Evolutionary conservation across 2,113 vertebrate genomes (phyloP), one percentile per base, ranked within the genome.

Genomic region (Clarias gariepinus): DNA sequence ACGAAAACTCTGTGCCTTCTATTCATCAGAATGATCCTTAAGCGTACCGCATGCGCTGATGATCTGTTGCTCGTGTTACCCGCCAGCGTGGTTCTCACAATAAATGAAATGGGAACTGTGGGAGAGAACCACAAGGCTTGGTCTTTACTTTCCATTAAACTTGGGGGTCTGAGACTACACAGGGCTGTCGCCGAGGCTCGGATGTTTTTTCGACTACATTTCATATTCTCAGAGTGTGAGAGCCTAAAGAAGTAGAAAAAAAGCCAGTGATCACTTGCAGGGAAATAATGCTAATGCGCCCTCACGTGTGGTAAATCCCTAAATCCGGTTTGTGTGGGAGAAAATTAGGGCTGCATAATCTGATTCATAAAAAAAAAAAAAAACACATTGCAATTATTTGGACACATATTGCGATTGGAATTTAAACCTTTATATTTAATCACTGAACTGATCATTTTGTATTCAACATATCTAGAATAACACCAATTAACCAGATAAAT

Each of bases 1-100:
- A 60, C 53, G 80, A 80, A 80, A 21, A 79, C 71, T 55, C 28
- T 79, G 6, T 57, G 63, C 83, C 60, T 81, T 33, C 47, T 69
- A 73, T 87, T 89, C 85, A 60, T 23, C 13, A 2, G 81, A 18
- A 52, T n/a, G 2, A 66, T 21, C 19, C 2, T 21, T 21, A n/a
- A 33, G 53, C 77, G 21, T 30, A 30, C 78, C 78, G 23, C 55
- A 36, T 60, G 60, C 28, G 55, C 28, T 6, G 55, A 80, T 3
- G 77, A 60, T 18, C 12, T 55, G 52, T 28, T 77, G 53, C 53
- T 21, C 16, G 21, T 33, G 15, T 28, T 58, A 5, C 53, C 12
- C 28, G 28, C 77, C 77, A 58, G 58, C 78, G 21, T 60, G 55
- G 21, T 80, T 80, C 55, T 33, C 78, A 33, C 18, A 21, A 21